Evolutionary conservation across 2,113 vertebrate genomes (phyloP).

Genomic region (Rutilus rutilus): DNA sequence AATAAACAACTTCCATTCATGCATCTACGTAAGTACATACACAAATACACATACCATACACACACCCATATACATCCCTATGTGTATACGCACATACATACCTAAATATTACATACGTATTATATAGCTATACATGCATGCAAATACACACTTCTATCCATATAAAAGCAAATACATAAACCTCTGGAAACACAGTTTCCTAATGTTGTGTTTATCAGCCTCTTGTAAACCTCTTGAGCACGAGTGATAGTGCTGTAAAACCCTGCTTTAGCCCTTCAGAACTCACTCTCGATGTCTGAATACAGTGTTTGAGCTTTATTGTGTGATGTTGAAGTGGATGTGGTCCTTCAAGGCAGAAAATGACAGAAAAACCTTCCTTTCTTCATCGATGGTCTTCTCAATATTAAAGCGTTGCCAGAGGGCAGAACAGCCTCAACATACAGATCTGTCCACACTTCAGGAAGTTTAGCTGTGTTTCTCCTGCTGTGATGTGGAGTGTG

Average conservation of each 20-base stretch:
- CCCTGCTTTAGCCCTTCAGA: background rate
- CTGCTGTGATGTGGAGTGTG: background rate
- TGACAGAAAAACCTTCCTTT: background rate
- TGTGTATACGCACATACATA: no score
- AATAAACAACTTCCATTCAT: no score
- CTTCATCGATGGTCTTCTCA: background rate
- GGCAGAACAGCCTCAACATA: conserved; percentile 13
- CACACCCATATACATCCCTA: no score
- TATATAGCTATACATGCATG: no score
- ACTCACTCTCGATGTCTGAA: background rate
- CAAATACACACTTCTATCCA: no score
- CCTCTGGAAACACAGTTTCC: no score
- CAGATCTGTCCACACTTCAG: background rate
- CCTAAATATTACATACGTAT: no score
- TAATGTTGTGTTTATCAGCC: background rate
- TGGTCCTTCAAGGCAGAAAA: background rate
- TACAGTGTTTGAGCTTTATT: background rate
- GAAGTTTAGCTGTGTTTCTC: background rate
- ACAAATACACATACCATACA: no score
- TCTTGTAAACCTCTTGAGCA: background rate
- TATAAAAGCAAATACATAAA: no score
- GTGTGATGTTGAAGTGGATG: background rate
- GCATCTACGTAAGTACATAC: no score
- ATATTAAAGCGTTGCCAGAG: conserved; percentile 26
- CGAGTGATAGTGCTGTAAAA: background rate